These are phyloP conservation scores for Macropis europaea DNA, from an alignment of 2,888 invertebrate species.

Conservation along the genomic window DNA sequence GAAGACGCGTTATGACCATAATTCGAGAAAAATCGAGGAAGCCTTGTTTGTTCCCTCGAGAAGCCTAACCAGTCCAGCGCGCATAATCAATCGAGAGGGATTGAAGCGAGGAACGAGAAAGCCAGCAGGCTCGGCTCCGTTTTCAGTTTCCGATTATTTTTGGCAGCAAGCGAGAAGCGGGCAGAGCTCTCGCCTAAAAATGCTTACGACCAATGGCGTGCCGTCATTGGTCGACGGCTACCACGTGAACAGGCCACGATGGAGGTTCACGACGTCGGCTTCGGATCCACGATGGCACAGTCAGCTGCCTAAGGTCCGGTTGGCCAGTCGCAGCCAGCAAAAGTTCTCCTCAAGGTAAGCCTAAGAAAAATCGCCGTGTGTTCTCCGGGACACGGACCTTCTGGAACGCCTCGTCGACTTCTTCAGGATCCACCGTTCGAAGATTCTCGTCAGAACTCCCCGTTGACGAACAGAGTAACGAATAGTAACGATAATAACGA, in stretches of 20 bases:
- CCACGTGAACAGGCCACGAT: conserved; percentile 80
- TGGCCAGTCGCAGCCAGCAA: conserved; percentile 80
- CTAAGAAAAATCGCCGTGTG: conserved; percentile 3
- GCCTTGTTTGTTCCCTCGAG: not conserved
- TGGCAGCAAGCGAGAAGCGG: conserved; percentile 68
- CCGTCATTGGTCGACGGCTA: conserved; percentile 48
- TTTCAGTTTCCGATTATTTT: conserved; percentile 78
- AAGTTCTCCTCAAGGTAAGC: conserved; percentile 66
- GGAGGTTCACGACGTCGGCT: conserved; percentile 73
- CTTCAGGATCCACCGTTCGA: conserved; percentile 7
- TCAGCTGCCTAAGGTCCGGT: conserved; percentile 82
- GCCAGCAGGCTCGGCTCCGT: conserved; percentile 69
- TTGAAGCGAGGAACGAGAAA: not conserved
- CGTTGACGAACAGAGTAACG: too few species aligned
- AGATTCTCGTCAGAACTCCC: too few species aligned
- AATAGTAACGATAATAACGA: too few species aligned
- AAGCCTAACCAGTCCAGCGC: not conserved
- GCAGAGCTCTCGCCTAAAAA: conserved; percentile 74
- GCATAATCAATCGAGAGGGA: conserved; percentile 1
- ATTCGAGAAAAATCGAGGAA: not conserved
- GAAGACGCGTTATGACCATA: not conserved
- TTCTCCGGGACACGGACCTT: not conserved
- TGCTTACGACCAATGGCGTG: conserved; percentile 71
- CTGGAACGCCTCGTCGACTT: conserved; percentile 8
- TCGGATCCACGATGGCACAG: conserved; percentile 82